phyloP scores from a whole-genome alignment of 2,113 vertebrate genomes.

The Phylloscopus trochiloides region DNA sequence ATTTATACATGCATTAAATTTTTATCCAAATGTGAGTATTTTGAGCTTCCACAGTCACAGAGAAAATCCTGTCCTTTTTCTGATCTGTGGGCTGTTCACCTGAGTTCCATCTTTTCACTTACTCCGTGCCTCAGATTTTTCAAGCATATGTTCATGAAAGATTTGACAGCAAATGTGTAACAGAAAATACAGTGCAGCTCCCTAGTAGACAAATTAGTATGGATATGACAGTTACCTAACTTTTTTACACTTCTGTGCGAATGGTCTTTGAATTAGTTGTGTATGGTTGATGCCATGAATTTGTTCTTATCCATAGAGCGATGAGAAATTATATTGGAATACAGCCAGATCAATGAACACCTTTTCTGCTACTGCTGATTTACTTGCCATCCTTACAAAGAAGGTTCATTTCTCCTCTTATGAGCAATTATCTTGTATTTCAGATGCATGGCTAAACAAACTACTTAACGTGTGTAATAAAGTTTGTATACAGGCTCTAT shows the following conservation, averaged over 20 bases:
- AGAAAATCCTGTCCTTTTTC: background rate
- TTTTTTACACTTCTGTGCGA: background rate
- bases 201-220: background rate
- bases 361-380: background rate
- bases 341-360: background rate
- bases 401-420: background rate
- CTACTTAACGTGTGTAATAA: background rate
- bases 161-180: background rate
- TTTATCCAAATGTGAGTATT: background rate
- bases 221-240: background rate
- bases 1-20: background rate
- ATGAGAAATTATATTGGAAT: background rate
- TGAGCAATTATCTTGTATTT: background rate
- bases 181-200: background rate
- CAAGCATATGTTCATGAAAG: background rate
- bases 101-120: background rate
- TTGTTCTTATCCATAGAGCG: background rate
- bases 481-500: background rate
- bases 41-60: background rate
- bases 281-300: background rate
- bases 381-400: background rate
- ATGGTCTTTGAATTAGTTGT: background rate
- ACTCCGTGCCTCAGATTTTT: accelerated
- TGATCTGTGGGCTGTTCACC: background rate
- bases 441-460: background rate